Base-by-base conservation (phyloP, 2,113 vertebrate species). In the Erythrocercus mccallii region DNA sequence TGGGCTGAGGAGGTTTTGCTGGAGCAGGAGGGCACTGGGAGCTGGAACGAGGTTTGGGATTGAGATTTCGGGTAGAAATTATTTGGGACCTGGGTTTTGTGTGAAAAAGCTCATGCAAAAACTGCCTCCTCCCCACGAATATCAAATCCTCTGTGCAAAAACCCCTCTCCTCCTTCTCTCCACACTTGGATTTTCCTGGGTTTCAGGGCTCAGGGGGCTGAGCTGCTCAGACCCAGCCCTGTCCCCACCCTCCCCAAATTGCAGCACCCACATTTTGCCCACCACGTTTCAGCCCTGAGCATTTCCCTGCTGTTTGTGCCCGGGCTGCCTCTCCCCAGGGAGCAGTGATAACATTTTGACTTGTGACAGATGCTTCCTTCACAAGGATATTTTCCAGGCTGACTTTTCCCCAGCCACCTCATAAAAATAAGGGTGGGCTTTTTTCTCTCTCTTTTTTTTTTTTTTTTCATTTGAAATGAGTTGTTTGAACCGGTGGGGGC, bases 321-420 rank as follows among this genome's bases (percentile, higher is more conserved):
- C 44, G 0, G 23, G 14, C 64, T 80, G 85, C 2, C 37, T 71
- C 53, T 86, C 95, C 88, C 82, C 50, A 2, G 86, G 65, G 92
- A 93, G 40, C 86, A 74, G 64, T 1, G 45, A 86, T 83, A 96
- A 74, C 72, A 2, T 92, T 93, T 54, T 94, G 73, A 81, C 86
- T 94, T 79, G 90, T 90, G 88, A 93, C 95, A 96, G 92, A 95
- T 94, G 90, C 95, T 97, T 93, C 90, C 92, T 87, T 93, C 92
- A 40, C 48, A 61, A 68, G 86, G 90, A 96, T 78, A 86, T 92
- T 96, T 96, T 91, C 93, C 92, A 96, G 82, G 82, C 95, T 88
- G 92, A 57, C 56, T 93, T 96, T 93, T 91, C 78, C 90, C 83
- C 38, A 48, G 68, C 69, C 54, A 48, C 60, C 64, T 88, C 74